Base-by-base conservation (phyloP, 1,140 invertebrate species). In the Achatina immaculata region DNA sequence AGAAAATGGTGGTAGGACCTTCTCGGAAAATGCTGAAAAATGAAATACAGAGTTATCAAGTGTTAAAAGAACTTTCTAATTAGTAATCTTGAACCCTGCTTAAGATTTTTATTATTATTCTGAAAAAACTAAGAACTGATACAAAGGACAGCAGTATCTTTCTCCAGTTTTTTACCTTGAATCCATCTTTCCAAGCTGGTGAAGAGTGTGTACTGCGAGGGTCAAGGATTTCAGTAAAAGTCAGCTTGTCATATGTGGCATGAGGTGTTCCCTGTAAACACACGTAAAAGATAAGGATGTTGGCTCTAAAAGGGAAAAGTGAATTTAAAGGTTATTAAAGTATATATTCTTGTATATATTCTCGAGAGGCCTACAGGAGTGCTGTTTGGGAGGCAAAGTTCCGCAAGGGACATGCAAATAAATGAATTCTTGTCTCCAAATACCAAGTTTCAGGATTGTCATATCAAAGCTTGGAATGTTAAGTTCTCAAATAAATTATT, bases 191-290 rank as follows among this genome's bases (percentile, higher is more conserved):
- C 89, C 89, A 90, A 36, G 83, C 80, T 40, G 89, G 89, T 38
- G 87, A 87, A 16, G 84, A 88, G 78, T 90, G 88, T 16, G 88
- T 89, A 82, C 88, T 89, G 34, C 81, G 81, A 66, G 86, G 77
- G 75, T 90, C 87, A 40, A 90, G 82, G 43, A 88, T 79, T 65
- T 89, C 86, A 55, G 86, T 88, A 80, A 90, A 90, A 42, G 82
- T 81, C 69, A 88, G 83, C 69, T 90, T 90, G 85, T 90, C 89
- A 85, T 89, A 90, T 0, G 88, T 85, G 21, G 89, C 88, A 86
- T 89, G 87, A 45, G 87, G 88, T 69, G 85, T 84, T 36, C 88
- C 88, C 89, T 89, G 80, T 28, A 83, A 82, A 21, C 45, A 24
- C 0, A 76, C 51, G n/a, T 36, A 66, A 72, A 45, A 65, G 3